phyloP scores from a whole-genome alignment of 2,113 vertebrate species.

The Pardalotus punctatus region DNA sequence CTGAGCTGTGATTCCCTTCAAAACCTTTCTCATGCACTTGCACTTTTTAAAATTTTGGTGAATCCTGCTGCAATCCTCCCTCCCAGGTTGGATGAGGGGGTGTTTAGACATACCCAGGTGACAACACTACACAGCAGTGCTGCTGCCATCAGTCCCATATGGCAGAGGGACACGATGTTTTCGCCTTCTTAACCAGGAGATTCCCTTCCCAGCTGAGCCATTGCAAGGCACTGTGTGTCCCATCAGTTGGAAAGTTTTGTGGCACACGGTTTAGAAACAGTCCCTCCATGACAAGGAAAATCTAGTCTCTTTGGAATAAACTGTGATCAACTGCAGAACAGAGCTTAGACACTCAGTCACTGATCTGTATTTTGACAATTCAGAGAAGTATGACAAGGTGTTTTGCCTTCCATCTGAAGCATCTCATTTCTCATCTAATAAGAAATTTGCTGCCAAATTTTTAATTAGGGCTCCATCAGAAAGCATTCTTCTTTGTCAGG shows the following conservation, averaged over 20 bases:
- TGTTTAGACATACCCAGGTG: not conserved
- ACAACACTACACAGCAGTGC: not conserved
- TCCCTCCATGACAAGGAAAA: not conserved
- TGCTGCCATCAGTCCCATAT: not conserved
- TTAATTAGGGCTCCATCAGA: not conserved
- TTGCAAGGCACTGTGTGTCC: not conserved
- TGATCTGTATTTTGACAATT: constrained; percentile 20
- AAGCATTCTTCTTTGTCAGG: not conserved
- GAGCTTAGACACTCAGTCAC: not conserved
- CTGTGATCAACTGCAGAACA: not conserved
- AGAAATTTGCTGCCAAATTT: constrained; percentile 16
- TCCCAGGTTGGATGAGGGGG: not conserved
- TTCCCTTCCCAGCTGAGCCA: not conserved
- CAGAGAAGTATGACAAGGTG: constrained; percentile 2
- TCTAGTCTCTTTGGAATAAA: not conserved
- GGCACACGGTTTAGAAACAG: not conserved
- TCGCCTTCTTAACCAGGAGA: not conserved
- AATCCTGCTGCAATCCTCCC: not conserved
- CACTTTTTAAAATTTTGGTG: too few relatives aligned
- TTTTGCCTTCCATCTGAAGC: constrained; percentile 18
- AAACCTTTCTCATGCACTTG: not conserved
- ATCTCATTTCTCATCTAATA: constrained; percentile 23
- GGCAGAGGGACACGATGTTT: rapidly evolving
- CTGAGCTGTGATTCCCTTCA: not conserved
- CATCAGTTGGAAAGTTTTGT: not conserved